These are phyloP conservation scores for Dolichoris vasculosae DNA, from an alignment of 1,140 invertebrate species.

Conservation along the genomic window DNA sequence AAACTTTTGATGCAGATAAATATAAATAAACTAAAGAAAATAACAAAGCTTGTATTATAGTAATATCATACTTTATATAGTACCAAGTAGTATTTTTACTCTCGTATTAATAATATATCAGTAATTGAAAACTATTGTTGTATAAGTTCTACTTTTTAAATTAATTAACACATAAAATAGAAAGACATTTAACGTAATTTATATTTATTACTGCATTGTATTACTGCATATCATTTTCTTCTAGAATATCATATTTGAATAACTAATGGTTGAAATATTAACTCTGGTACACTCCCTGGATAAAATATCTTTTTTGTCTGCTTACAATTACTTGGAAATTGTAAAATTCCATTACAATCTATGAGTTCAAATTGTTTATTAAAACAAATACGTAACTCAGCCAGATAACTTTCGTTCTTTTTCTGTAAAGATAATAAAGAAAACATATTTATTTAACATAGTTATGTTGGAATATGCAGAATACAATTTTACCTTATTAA, in stretches of 20 bases:
- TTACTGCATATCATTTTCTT: not conserved
- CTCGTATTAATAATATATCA: too few relatives aligned
- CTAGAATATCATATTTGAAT: not conserved
- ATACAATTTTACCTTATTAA: slow-evolving; percentile 55
- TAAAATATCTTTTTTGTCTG: slow-evolving; percentile 76
- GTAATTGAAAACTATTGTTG: too few relatives aligned
- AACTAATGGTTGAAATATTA: not conserved
- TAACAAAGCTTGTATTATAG: too few relatives aligned
- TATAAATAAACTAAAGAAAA: too few relatives aligned
- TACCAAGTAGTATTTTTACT: too few relatives aligned
- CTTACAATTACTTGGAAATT: slow-evolving; percentile 78
- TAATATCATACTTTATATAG: too few relatives aligned
- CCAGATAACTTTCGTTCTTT: slow-evolving; percentile 73
- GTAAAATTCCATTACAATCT: slow-evolving; percentile 77
- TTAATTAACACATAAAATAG: too few relatives aligned
- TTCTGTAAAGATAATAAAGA: slow-evolving; percentile 64
- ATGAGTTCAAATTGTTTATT: slow-evolving; percentile 77
- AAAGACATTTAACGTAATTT: too few relatives aligned
- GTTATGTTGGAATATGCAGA: not conserved
- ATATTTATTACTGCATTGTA: too few relatives aligned
- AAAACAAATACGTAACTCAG: slow-evolving; percentile 78
- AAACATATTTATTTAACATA: not conserved
- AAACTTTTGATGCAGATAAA: too few relatives aligned
- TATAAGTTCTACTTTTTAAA: too few relatives aligned
- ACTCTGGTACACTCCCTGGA: slow-evolving; percentile 70